Evolutionary conservation across 2,797 vertebrate genomes (phyloP).

Genomic region (Eulemur mongoz): DNA sequence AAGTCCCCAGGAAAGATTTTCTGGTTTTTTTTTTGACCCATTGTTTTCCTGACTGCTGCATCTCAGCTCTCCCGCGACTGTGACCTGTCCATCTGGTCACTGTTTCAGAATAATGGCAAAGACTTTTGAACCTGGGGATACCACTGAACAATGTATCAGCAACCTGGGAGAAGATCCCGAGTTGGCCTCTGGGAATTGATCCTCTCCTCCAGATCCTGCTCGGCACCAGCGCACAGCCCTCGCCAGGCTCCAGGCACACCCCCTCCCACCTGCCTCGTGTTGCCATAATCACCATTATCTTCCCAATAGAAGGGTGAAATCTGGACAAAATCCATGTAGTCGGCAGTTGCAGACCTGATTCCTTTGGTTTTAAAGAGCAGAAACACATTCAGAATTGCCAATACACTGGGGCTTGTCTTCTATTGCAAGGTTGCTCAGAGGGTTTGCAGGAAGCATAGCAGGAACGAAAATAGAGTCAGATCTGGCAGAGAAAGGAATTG

Average conservation of each 20-base stretch:
- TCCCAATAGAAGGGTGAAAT: not conserved
- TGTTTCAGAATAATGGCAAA: not conserved
- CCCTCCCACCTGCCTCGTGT: not conserved
- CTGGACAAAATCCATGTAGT: not conserved
- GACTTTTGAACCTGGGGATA: not conserved
- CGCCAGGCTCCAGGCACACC: not conserved
- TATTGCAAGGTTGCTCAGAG: not conserved
- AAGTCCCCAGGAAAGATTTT: not conserved
- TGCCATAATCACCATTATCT: not conserved
- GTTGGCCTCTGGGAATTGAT: not conserved
- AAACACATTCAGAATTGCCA: not conserved
- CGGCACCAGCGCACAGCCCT: accelerated
- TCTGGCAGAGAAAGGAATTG: not conserved
- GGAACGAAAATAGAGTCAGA: not conserved
- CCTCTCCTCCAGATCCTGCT: not conserved
- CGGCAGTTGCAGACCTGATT: not conserved
- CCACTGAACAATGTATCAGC: not conserved
- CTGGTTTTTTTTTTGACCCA: not conserved
- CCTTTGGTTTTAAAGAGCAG: not conserved
- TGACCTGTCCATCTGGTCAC: not conserved
- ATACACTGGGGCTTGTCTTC: not conserved
- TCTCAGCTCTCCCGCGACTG: not conserved
- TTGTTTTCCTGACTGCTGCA: not conserved
- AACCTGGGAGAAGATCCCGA: not conserved
- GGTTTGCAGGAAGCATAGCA: not conserved